Evolutionary conservation across 2,797 vertebrate genomes (phyloP), one percentile per base, ranked within the genome.

Genomic region (Pelobates cultripes): DNA sequence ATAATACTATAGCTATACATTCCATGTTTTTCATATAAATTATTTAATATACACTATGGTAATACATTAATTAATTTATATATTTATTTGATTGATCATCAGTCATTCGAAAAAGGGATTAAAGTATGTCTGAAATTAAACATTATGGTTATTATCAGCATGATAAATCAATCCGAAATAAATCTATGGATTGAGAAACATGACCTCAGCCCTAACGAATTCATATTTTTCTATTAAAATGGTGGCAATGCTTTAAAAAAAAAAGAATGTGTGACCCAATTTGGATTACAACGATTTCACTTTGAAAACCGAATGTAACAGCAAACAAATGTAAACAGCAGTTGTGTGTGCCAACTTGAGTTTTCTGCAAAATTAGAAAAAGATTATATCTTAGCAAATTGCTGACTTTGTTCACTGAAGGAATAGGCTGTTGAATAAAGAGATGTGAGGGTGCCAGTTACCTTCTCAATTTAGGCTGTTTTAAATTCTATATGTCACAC

Each of bases 341-440:
- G 69, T 81, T 81, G 70, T 63, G 43, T 75, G 43, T 70, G 73
- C 73, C 79, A 75, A 79, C 61, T 78, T 82, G 53, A 72, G 70
- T 70, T 79, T 83, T 67, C 76, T 70, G 77, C 76, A 79, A 73
- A 78, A 79, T 83, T 83, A 78, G 81, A 79, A 79, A 51, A 83
- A 74, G 76, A 83, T 78, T 67, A 70, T 83, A 64, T 83, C 71
- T 78, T 75, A 55, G 70, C 71, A 79, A 79, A 83, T 78, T 83
- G 76, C 76, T 78, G 77, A 78, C 76, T 78, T 78, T n/a, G n/a
- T n/a, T n/a, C n/a, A n/a, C n/a, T n/a, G n/a, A n/a, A n/a, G n/a
- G n/a, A n/a, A n/a, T n/a, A n/a, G n/a, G n/a, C n/a, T n/a, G n/a
- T n/a, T n/a, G n/a, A n/a, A n/a, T n/a, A n/a, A n/a, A n/a, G n/a